A percentile compares a stretch with the other conserved stretches of the same genome.
These are phyloP conservation scores for Psammodynastes pulverulentus DNA, from an alignment of 2,113 vertebrate species.

Conservation along the genomic window DNA sequence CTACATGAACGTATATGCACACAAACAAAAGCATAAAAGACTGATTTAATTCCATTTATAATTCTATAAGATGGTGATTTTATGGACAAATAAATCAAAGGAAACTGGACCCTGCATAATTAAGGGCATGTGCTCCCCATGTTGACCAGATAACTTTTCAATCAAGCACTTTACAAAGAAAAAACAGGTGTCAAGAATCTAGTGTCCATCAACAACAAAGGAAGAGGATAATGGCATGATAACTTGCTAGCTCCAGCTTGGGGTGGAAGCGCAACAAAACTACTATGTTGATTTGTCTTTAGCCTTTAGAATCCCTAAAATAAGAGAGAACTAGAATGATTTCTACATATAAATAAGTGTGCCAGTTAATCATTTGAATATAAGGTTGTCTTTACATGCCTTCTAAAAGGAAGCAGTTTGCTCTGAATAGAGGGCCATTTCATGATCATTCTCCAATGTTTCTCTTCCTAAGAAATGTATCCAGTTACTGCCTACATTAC, in stretches of 20 bases:
- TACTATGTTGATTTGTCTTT: no score
- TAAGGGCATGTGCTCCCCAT: no score
- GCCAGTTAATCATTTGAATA: background rate
- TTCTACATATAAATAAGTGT: background rate
- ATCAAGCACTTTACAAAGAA: no score
- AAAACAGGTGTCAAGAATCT: no score
- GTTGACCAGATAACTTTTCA: no score
- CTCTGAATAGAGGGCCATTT: background rate
- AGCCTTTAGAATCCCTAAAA: no score
- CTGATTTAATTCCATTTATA: background rate
- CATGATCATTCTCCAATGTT: background rate
- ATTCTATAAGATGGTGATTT: background rate
- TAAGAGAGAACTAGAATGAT: background rate
- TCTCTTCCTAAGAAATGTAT: background rate
- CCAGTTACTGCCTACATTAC: background rate
- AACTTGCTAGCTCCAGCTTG: no score
- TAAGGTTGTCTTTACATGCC: background rate
- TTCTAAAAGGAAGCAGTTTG: background rate
- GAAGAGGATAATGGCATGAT: no score
- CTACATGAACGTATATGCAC: background rate
- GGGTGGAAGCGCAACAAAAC: no score
- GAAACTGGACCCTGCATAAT: no score
- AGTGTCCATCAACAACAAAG: no score
- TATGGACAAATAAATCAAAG: background rate
- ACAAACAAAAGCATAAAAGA: background rate